phyloP scores from a whole-genome alignment of 2,113 vertebrate species.

The Agapornis roseicollis region DNA sequence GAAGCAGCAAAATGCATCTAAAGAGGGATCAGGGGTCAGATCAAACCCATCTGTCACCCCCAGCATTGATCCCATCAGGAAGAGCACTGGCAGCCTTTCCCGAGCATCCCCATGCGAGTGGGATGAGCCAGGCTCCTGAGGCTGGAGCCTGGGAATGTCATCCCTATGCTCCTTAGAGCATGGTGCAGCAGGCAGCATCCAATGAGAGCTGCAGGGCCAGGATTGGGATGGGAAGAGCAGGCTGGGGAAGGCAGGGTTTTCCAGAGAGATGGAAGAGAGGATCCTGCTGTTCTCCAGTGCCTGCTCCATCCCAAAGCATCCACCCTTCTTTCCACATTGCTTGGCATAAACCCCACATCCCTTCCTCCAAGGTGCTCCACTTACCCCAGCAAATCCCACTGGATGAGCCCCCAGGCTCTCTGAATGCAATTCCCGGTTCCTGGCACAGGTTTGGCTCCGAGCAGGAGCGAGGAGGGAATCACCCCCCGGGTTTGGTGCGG shows the following conservation, averaged over 20 bases:
- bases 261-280: background rate
- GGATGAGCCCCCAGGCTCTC: background rate
- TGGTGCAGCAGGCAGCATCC: too few relatives aligned
- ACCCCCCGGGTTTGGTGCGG: accelerated
- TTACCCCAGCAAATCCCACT: background rate
- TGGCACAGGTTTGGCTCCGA: background rate
- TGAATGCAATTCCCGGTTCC: background rate
- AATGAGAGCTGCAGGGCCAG: background rate
- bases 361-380: background rate
- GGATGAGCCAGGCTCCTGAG: background rate
- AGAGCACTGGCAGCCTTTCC: background rate
- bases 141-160: background rate
- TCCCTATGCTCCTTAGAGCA: background rate
- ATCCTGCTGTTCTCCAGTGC: background rate
- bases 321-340: accelerated
- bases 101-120: accelerated
- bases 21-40: background rate
- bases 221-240: accelerated
- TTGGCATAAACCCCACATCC: background rate
- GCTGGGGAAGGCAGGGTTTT: background rate
- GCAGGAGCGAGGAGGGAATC: background rate
- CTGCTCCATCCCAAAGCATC: background rate
- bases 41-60: background rate
- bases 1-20: background rate
- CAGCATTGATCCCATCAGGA: accelerated